A percentile compares a stretch with the other conserved stretches of the same genome.
phyloP scores from a whole-genome alignment of 2,113 vertebrate genomes.

The Oryzias melastigma region DNA sequence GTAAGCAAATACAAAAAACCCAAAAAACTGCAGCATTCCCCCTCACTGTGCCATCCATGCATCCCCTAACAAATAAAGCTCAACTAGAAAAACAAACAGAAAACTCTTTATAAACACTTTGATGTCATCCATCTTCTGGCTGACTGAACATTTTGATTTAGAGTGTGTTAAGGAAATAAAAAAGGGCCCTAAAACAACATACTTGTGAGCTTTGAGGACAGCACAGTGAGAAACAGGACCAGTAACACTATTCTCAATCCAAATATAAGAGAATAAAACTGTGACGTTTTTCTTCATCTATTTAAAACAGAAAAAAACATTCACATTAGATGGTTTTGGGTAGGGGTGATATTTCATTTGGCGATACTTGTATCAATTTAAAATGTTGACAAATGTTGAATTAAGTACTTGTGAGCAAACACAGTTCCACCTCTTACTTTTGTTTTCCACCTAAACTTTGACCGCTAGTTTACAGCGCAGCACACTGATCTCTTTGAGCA shows the following conservation, averaged over 20 bases:
- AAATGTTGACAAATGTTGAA: too few relatives aligned
- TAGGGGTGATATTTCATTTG: too few relatives aligned
- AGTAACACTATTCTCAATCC: constrained; percentile 1
- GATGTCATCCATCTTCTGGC: constrained; percentile 22
- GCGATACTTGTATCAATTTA: too few relatives aligned
- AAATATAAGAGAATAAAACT: background rate
- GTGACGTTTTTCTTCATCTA: too few relatives aligned
- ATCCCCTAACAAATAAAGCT: constrained; percentile 31
- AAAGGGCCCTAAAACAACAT: background rate
- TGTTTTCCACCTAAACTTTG: too few relatives aligned
- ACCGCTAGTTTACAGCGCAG: too few relatives aligned
- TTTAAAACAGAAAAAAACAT: too few relatives aligned
- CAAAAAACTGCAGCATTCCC: background rate
- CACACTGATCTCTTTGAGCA: too few relatives aligned
- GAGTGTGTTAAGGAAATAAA: constrained; percentile 23
- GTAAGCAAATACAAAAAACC: constrained; percentile 4
- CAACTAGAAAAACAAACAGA: constrained; percentile 37
- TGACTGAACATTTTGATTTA: constrained; percentile 24
- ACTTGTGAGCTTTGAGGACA: constrained; percentile 10
- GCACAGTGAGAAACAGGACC: background rate
- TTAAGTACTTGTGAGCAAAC: too few relatives aligned
- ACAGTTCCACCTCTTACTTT: too few relatives aligned
- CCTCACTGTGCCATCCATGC: constrained; percentile 16
- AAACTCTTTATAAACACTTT: constrained; percentile 30
- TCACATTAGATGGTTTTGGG: too few relatives aligned